Evolutionary conservation across 2,888 invertebrate genomes (phyloP), one percentile per base, ranked within the genome.

Genomic region (Chirona hameri): DNA sequence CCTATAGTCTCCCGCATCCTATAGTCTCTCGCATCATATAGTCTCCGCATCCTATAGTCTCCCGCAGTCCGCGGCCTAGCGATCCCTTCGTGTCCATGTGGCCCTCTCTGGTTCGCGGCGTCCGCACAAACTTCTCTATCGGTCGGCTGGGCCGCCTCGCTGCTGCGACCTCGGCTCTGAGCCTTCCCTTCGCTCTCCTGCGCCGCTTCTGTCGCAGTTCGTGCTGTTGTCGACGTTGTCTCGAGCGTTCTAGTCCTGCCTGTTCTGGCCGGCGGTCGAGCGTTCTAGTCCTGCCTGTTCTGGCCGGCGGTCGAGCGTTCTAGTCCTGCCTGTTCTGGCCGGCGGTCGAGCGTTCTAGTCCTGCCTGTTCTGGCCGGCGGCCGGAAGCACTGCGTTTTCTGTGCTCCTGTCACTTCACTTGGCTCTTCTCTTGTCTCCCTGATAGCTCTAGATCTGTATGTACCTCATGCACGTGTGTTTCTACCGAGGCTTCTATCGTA

Each of bases 171-270:
- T 39, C 39, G 39, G 39, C 39, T 39, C 39, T 2, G 4, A 39
- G 39, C 39, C 39, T 57, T 24, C 7, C 27, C 27, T 69, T 27
- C n/a, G 9, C 10, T n/a, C 27, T 27, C 0, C 12, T 3, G 31
- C 24, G 31, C 18, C 76, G 76, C 46, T 46, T 76, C 24, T 76
- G 27, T 76, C 72, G 12, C 39, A 24, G 39, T 10, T 2, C 12
- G 46, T 76, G 18, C 76, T 46, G 76, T 76, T 10, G 76, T 76
- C 76, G 27, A 24, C 76, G 76, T 76, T 46, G 76, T 76, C 76
- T 46, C 21, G 46, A 76, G 76, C 39, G 76, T 76, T 46, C 21
- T 46, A 24, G 14, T 39, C 46, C 10, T 46, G 31, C 76, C 31
- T 24, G 76, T 76, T 24, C 76, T 46, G 5, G 72, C n/a, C 72